Conservation (phyloP, 2,797 vertebrate species). For the Falco rusticolus region DNA sequence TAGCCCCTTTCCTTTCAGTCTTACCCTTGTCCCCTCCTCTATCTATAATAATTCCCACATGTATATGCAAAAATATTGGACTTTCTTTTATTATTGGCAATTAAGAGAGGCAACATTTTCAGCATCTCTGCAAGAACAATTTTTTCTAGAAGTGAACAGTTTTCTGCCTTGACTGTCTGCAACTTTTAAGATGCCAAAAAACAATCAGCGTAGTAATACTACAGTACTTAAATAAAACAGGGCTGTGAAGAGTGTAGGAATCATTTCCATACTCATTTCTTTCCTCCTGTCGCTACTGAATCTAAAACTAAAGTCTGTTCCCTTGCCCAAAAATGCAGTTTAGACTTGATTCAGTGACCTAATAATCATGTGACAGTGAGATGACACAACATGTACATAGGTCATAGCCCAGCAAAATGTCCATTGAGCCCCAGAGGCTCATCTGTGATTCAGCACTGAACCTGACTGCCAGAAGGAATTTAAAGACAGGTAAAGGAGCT, state of each 20-base stretch:
- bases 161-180: neutral
- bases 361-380: neutral
- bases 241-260: neutral
- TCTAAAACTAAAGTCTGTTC: neutral
- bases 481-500: neutral
- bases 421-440: neutral
- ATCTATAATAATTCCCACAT: slow-evolving; percentile 74
- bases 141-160: neutral
- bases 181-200: slow-evolving; percentile 8
- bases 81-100: slow-evolving; percentile 25
- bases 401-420: neutral
- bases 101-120: slow-evolving; percentile 23
- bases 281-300: neutral
- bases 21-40: slow-evolving; percentile 9
- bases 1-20: slow-evolving; percentile 16
- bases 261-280: neutral
- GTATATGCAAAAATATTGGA: slow-evolving; percentile 62
- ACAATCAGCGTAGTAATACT: neutral
- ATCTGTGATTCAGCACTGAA: neutral
- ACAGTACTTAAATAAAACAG: neutral
- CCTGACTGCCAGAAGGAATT: neutral
- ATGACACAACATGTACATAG: neutral
- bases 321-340: neutral
- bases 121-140: neutral
- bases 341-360: neutral